Conservation (phyloP, 2,797 vertebrate genomes). For the Sebastes hubbsi region DNA sequence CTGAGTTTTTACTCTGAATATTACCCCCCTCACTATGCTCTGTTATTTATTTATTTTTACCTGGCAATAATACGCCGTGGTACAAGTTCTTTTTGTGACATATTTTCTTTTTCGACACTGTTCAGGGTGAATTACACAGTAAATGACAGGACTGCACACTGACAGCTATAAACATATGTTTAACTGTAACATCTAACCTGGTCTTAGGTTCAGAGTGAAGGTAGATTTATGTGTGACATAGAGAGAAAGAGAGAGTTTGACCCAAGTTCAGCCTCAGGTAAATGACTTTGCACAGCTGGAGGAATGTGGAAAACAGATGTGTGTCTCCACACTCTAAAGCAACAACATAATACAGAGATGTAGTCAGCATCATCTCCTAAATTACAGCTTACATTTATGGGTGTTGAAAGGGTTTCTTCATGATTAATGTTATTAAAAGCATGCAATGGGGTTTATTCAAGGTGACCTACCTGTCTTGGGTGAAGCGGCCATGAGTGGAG, state of each 20-base stretch:
- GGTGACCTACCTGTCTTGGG: slow-evolving; percentile 83
- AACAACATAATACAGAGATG: neutral
- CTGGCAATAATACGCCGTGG: no score
- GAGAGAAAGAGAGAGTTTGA: slow-evolving; percentile 15
- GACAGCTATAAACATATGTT: slow-evolving; percentile 4
- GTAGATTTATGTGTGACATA: slow-evolving; percentile 13
- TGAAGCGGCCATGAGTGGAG: slow-evolving; percentile 82
- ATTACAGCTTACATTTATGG: neutral
- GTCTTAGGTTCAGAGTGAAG: slow-evolving; percentile 7
- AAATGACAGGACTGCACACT: slow-evolving; percentile 33
- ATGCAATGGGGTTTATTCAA: neutral
- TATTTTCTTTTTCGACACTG: neutral
- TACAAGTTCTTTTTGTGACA: neutral
- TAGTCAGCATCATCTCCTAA: neutral
- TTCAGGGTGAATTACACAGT: neutral
- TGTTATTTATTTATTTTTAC: no score
- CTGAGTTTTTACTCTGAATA: no score
- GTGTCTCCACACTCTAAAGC: neutral
- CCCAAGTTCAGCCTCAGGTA: slow-evolving; percentile 47
- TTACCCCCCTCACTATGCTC: no score
- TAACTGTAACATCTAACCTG: neutral
- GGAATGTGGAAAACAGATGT: slow-evolving; percentile 69
- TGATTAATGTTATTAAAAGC: slow-evolving; percentile 4
- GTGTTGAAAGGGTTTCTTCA: neutral
- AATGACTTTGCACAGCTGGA: slow-evolving; percentile 14